phyloP scores from a whole-genome alignment of 2,113 vertebrate genomes.

The Eleginops maclovinus region DNA sequence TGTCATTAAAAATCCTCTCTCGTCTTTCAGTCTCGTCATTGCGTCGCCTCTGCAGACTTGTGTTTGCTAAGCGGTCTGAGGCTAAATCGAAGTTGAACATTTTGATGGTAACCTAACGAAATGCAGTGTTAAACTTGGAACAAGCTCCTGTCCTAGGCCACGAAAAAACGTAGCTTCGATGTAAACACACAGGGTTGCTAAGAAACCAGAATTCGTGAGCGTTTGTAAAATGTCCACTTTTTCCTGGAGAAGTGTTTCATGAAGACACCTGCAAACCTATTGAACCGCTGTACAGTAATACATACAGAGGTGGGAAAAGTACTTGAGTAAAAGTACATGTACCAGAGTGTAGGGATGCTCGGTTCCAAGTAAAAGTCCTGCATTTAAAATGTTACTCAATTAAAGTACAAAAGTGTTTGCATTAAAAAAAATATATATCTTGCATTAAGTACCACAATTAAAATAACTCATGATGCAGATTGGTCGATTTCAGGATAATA shows the following conservation, averaged over 20 bases:
- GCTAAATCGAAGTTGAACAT: constrained; percentile 50
- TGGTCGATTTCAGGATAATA: too few relatives aligned
- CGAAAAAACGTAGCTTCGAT: background rate
- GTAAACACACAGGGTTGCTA: constrained; percentile 74
- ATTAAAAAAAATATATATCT: too few relatives aligned
- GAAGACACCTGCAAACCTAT: background rate
- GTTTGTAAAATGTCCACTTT: constrained; percentile 14
- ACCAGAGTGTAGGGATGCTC: too few relatives aligned
- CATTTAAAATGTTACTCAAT: too few relatives aligned
- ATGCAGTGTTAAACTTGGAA: too few relatives aligned
- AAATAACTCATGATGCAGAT: too few relatives aligned
- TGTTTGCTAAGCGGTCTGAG: constrained; percentile 40
- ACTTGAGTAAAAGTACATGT: too few relatives aligned
- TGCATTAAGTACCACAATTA: too few relatives aligned
- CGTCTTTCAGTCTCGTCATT: constrained; percentile 59
- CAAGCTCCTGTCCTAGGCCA: too few relatives aligned
- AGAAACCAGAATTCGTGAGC: constrained; percentile 40
- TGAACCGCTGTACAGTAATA: background rate
- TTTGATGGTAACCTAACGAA: background rate
- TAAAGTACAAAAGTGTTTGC: too few relatives aligned
- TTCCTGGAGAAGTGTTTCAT: constrained; percentile 9
- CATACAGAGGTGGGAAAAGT: too few relatives aligned
- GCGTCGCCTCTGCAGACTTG: constrained; percentile 55
- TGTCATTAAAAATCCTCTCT: constrained; percentile 72
- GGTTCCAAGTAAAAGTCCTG: too few relatives aligned